Conservation (phyloP, 2,113 vertebrate genomes). For the Misgurnus mizolepis region DNA sequence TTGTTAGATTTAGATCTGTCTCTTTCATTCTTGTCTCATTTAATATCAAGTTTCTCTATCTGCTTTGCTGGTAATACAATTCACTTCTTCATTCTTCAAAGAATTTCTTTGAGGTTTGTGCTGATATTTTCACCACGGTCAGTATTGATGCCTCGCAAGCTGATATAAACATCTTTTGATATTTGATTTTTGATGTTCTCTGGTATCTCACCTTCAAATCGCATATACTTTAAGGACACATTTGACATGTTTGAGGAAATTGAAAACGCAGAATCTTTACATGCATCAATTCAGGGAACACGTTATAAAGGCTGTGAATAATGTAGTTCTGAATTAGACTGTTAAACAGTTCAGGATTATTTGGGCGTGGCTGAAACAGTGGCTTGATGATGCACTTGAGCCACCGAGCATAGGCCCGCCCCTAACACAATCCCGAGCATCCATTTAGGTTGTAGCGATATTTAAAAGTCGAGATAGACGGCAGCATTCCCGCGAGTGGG, state of each 20-base stretch:
- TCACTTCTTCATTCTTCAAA: conserved; percentile 22
- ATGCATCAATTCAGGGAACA: no score
- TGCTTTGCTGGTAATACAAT: conserved; percentile 24
- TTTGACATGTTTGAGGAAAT: background rate
- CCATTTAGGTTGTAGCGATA: no score
- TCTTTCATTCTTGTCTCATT: conserved; percentile 12
- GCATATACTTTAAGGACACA: no score
- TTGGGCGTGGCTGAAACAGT: no score
- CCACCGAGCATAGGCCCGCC: no score
- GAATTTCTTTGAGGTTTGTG: background rate
- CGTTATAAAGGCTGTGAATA: no score
- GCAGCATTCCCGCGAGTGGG: no score
- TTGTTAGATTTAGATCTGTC: conserved; percentile 31
- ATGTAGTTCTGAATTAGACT: no score
- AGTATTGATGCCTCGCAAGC: background rate
- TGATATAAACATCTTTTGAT: background rate
- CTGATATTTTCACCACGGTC: background rate
- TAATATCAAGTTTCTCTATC: background rate
- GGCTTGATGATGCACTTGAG: no score
- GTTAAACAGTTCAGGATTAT: no score
- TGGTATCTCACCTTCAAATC: background rate
- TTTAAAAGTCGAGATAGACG: no score
- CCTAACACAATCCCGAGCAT: no score
- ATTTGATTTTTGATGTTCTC: background rate
- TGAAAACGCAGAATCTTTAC: background rate